These are phyloP conservation scores for Crematogaster levior DNA, from an alignment of 2,888 invertebrate genomes.

Conservation along the genomic window DNA sequence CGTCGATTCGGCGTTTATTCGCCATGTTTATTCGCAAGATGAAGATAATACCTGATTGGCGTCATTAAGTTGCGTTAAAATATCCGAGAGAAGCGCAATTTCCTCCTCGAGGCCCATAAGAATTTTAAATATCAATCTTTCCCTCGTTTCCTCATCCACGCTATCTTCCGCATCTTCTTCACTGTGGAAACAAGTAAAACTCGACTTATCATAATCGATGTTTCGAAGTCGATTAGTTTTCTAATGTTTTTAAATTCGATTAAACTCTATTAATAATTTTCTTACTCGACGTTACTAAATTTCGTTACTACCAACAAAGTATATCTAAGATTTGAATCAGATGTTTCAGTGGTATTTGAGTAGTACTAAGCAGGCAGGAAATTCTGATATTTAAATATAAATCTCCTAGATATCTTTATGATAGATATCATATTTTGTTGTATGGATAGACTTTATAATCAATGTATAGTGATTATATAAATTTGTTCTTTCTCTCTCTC, in stretches of 20 bases:
- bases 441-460: not conserved
- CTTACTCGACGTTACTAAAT: not conserved
- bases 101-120: conserved; percentile 78
- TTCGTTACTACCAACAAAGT: not conserved
- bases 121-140: conserved; percentile 78
- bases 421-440: too few species aligned
- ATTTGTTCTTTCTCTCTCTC: too few species aligned
- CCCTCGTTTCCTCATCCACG: conserved; percentile 67
- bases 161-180: conserved; percentile 75
- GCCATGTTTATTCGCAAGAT: conserved; percentile 1
- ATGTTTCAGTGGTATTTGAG: too few species aligned
- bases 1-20: too few species aligned
- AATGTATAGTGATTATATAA: not conserved
- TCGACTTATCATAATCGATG: not conserved
- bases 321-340: too few species aligned
- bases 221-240: not conserved
- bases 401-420: too few species aligned
- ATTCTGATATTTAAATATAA: too few species aligned
- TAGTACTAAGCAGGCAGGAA: too few species aligned
- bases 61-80: conserved; percentile 70
- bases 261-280: not conserved
- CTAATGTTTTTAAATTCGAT: not conserved
- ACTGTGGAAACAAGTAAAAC: conserved; percentile 64
- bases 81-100: conserved; percentile 65
- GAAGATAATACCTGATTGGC: conserved; percentile 73